A percentile compares a stretch with the other conserved stretches of the same genome.
phyloP scores from a whole-genome alignment of 2,797 vertebrate genomes.

The Eurystomus glaucurus region DNA sequence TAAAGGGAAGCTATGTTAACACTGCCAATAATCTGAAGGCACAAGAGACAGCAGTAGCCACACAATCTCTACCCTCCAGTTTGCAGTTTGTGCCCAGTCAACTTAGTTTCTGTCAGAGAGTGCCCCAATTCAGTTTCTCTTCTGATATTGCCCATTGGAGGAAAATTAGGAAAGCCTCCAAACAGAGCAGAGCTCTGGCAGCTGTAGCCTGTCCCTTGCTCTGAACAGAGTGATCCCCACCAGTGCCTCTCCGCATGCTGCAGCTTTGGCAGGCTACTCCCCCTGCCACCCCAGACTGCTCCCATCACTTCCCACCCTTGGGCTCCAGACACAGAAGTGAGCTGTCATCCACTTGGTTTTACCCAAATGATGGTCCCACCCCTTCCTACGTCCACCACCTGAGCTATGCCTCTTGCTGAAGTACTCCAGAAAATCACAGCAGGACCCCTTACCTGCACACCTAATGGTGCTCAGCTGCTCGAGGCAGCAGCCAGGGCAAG shows the following conservation, averaged over 20 bases:
- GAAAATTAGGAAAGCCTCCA: not conserved
- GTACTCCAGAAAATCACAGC: not conserved
- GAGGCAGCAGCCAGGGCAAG: not conserved
- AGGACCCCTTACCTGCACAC: no score
- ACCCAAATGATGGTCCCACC: not conserved
- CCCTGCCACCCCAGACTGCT: not conserved
- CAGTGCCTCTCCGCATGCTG: rapidly evolving
- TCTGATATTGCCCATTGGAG: not conserved
- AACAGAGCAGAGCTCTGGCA: not conserved
- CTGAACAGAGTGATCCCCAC: not conserved
- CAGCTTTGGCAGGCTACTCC: not conserved
- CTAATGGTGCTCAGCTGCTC: rapidly evolving
- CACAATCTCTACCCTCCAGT: not conserved
- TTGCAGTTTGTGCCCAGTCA: not conserved
- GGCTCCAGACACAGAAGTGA: not conserved
- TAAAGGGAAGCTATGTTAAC: not conserved
- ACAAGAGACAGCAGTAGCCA: not conserved
- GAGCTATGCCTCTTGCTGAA: not conserved
- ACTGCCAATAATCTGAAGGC: not conserved
- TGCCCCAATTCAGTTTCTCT: not conserved
- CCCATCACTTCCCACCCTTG: not conserved
- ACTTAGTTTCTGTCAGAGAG: not conserved
- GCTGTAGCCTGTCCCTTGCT: not conserved
- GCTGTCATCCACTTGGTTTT: not conserved
- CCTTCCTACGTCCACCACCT: not conserved